Percentiles rank a stretch among this genome's conserved stretches.
These are phyloP conservation scores for Sciaenops ocellatus DNA, from an alignment of 2,797 vertebrate species.

Conservation along the genomic window DNA sequence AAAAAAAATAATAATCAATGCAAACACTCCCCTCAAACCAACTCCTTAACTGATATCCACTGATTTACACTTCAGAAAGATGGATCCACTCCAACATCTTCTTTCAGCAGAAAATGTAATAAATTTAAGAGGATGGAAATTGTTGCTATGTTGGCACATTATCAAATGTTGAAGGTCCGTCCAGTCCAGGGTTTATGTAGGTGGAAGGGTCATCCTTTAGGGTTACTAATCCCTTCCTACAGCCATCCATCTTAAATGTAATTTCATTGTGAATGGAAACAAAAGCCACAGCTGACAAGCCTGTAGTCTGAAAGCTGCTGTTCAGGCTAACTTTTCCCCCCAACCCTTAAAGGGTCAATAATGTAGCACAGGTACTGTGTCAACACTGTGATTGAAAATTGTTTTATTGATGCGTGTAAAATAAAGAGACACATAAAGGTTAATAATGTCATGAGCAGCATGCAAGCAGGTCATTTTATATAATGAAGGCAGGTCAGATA, in stretches of 20 bases:
- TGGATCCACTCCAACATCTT: slow-evolving; percentile 7
- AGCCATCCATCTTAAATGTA: slow-evolving; percentile 2
- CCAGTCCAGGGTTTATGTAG: neutral
- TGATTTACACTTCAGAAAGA: slow-evolving; percentile 16
- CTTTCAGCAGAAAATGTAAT: neutral
- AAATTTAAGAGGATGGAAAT: slow-evolving; percentile 1
- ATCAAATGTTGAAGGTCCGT: slow-evolving; percentile 1
- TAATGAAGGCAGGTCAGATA: neutral
- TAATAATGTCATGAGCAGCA: neutral
- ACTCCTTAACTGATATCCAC: slow-evolving; percentile 3
- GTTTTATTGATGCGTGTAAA: neutral
- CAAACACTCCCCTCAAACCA: neutral
- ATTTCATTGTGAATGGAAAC: slow-evolving; percentile 12
- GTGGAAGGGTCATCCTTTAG: neutral
- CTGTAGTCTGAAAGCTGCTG: neutral
- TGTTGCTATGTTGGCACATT: neutral
- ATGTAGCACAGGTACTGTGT: neutral
- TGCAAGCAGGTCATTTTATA: neutral
- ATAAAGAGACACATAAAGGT: neutral
- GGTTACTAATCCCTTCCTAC: neutral
- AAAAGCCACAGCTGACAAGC: slow-evolving; percentile 14
- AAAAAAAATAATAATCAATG: slow-evolving; percentile 30
- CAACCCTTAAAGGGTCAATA: neutral
- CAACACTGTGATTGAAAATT: neutral
- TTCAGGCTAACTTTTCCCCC: neutral